These are phyloP conservation scores for Notiomystis cincta DNA, from an alignment of 2,113 vertebrate genomes.

Conservation along the genomic window DNA sequence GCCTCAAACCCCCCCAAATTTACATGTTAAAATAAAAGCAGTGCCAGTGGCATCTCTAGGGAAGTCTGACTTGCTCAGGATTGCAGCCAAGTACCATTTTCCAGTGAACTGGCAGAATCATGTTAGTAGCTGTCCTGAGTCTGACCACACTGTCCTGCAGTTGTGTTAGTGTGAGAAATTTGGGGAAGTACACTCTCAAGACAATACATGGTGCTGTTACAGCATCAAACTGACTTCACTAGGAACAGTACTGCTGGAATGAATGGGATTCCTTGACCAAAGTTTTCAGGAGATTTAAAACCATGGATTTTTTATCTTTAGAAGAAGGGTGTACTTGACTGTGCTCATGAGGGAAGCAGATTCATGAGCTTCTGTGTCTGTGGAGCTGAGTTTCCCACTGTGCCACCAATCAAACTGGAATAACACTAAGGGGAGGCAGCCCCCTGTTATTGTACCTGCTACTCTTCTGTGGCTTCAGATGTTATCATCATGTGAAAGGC, in stretches of 20 bases:
- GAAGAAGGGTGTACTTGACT: neutral
- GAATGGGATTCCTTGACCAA: neutral
- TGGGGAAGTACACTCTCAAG: neutral
- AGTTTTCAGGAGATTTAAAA: neutral
- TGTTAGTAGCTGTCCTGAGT: neutral
- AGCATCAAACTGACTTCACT: neutral
- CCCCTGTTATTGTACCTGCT: neutral
- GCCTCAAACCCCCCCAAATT: neutral
- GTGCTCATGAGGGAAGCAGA: neutral
- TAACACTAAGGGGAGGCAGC: neutral
- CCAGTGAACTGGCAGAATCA: neutral
- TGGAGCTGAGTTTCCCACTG: neutral
- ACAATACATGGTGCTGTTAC: neutral
- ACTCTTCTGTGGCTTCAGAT: neutral
- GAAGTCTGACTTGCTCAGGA: neutral
- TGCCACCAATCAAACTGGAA: neutral
- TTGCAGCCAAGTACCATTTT: neutral
- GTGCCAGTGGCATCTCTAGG: neutral
- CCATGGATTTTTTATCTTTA: accelerated
- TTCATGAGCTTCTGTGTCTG: neutral
- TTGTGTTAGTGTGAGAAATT: neutral
- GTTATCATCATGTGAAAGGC: neutral
- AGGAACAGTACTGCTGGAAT: neutral
- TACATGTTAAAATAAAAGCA: neutral
- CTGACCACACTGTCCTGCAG: neutral